Conservation (phyloP, 2,888 invertebrate genomes). For the Tetranychus truncatus region DNA sequence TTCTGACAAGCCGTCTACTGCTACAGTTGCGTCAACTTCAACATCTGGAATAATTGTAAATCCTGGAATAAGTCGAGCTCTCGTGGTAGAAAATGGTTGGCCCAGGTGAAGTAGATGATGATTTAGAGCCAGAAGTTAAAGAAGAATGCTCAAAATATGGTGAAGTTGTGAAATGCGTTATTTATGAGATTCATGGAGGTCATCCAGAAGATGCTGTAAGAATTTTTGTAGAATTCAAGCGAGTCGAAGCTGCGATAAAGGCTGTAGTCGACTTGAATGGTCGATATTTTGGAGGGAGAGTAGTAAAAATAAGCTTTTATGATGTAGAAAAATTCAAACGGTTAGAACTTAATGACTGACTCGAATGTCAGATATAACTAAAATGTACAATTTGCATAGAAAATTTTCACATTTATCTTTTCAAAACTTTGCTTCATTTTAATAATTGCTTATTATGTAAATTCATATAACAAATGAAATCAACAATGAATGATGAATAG, state of each 20-base stretch:
- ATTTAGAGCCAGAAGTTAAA: constrained; percentile 90
- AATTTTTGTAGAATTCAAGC: constrained; percentile 93
- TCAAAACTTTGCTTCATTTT: too few species aligned
- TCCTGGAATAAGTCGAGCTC: constrained; percentile 77
- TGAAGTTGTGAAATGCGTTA: constrained; percentile 74
- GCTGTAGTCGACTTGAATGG: constrained; percentile 93
- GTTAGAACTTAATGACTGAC: constrained; percentile 31
- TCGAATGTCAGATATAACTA: too few species aligned
- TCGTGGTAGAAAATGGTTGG: constrained; percentile 92
- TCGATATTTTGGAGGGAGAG: constrained; percentile 87
- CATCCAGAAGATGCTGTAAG: constrained; percentile 82
- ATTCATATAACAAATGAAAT: too few species aligned
- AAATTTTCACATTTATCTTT: too few species aligned
- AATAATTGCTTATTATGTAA: too few species aligned
- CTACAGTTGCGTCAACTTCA: background rate
- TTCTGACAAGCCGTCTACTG: constrained; percentile 38
- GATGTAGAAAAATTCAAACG: constrained; percentile 61
- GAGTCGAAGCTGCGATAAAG: constrained; percentile 93
- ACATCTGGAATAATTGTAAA: background rate
- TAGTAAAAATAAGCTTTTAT: constrained; percentile 88
- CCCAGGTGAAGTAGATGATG: constrained; percentile 92
- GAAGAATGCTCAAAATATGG: constrained; percentile 99
- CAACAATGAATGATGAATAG: too few species aligned
- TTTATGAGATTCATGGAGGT: constrained; percentile 56
- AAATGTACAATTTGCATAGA: too few species aligned